These are phyloP conservation scores for Drosophila suzukii DNA, from an alignment of 1,140 invertebrate species.

Conservation along the genomic window DNA sequence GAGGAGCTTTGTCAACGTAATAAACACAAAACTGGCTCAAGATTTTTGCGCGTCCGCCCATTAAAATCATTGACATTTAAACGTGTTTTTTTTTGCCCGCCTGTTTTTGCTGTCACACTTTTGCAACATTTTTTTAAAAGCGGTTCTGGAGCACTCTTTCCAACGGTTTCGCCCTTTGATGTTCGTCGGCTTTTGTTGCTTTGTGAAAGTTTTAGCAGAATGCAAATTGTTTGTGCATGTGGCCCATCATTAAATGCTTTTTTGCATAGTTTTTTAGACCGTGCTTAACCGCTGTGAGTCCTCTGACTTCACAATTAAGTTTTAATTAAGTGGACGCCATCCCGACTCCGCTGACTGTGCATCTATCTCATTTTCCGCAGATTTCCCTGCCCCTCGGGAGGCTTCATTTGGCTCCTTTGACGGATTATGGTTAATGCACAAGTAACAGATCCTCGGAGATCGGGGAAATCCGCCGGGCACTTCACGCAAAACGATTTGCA, in stretches of 20 bases:
- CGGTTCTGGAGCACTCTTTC: conserved; percentile 39
- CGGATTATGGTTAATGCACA: conserved; percentile 16
- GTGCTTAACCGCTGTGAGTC: conserved; percentile 34
- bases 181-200: conserved; percentile 56
- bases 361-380: conserved; percentile 2
- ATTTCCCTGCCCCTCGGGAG: not conserved
- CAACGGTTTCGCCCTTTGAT: conserved; percentile 55
- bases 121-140: conserved; percentile 64
- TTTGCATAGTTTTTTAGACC: conserved; percentile 27
- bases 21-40: conserved; percentile 81
- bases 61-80: conserved; percentile 83
- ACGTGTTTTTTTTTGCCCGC: conserved; percentile 48
- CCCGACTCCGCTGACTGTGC: conserved; percentile 25
- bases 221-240: conserved; percentile 54
- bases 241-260: conserved; percentile 73
- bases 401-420: conserved; percentile 23
- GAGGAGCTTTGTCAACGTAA: conserved; percentile 58
- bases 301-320: conserved; percentile 66
- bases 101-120: conserved; percentile 58
- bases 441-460: conserved; percentile 38
- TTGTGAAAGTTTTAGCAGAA: conserved; percentile 47
- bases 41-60: conserved; percentile 81
- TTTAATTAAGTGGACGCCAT: conserved; percentile 72
- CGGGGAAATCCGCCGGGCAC: conserved; percentile 18
- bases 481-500: conserved; percentile 50